These are phyloP conservation scores for Amphiduros pacificus DNA, from an alignment of 2,888 invertebrate species.

Conservation along the genomic window DNA sequence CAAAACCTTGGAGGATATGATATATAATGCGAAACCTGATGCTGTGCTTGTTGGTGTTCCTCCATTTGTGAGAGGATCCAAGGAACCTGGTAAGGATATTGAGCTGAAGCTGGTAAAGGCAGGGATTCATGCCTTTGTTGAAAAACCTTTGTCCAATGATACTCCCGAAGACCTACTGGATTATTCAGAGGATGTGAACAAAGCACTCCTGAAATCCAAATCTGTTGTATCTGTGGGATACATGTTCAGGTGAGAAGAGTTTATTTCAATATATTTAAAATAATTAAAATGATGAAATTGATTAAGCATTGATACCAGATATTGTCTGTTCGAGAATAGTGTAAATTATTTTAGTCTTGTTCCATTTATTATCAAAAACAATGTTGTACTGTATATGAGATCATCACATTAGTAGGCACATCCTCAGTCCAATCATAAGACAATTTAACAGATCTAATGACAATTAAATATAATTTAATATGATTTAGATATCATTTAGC, in stretches of 20 bases:
- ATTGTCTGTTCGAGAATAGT: too few relatives aligned
- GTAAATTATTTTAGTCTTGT: too few relatives aligned
- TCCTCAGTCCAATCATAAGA: too few relatives aligned
- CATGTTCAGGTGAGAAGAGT: constrained; percentile 28
- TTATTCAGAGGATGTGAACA: constrained; percentile 9
- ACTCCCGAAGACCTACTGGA: constrained; percentile 3
- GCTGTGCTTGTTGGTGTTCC: constrained; percentile 17
- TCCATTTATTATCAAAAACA: too few relatives aligned
- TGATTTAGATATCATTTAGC: constrained; percentile 23
- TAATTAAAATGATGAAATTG: too few relatives aligned
- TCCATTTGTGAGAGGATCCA: constrained; percentile 11
- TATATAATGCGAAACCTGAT: constrained; percentile 5
- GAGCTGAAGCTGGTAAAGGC: constrained; percentile 14
- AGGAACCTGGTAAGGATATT: constrained; percentile 14
- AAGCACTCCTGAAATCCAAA: not conserved
- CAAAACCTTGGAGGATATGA: constrained; percentile 5
- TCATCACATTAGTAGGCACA: too few relatives aligned
- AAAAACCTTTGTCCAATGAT: constrained; percentile 21
- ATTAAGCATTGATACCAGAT: too few relatives aligned
- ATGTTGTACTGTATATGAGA: too few relatives aligned
- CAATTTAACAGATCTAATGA: too few relatives aligned
- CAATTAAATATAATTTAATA: too few relatives aligned
- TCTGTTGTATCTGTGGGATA: constrained; percentile 22
- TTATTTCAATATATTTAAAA: too few relatives aligned
- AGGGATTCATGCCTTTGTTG: constrained; percentile 21